phyloP scores from a whole-genome alignment of 2,888 invertebrate species.

The Bimastos eiseni region DNA sequence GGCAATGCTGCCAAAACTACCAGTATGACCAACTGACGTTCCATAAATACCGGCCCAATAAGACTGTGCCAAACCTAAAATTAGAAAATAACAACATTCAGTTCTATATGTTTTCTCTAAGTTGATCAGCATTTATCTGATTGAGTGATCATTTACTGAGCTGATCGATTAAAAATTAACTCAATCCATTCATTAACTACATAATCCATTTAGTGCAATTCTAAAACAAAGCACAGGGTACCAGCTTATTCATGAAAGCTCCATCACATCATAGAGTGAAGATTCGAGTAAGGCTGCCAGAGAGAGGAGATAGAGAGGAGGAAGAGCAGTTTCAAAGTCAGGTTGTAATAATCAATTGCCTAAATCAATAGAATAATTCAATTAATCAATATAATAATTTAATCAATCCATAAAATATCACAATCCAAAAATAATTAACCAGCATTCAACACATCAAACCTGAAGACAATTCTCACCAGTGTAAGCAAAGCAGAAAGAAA shows the following conservation, averaged over 20 bases:
- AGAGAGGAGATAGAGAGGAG: too few relatives aligned
- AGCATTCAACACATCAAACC: not conserved
- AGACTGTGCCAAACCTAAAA: slow-evolving; percentile 81
- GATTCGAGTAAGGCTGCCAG: too few relatives aligned
- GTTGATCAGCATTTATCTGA: not conserved
- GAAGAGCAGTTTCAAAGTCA: too few relatives aligned
- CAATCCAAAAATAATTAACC: not conserved
- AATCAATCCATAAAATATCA: too few relatives aligned
- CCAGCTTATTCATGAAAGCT: too few relatives aligned
- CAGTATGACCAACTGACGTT: slow-evolving; percentile 84
- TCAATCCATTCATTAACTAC: too few relatives aligned
- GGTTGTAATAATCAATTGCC: too few relatives aligned
- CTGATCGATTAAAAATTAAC: not conserved
- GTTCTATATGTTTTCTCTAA: not conserved
- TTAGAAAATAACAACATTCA: not conserved
- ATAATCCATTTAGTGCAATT: too few relatives aligned
- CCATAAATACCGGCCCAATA: slow-evolving; percentile 97
- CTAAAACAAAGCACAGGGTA: too few relatives aligned
- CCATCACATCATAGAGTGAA: too few relatives aligned
- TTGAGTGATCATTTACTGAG: not conserved
- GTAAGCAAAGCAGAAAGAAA: slow-evolving; percentile 85
- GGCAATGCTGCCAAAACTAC: slow-evolving; percentile 72
- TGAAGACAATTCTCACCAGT: slow-evolving; percentile 70
- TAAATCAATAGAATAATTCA: not conserved
- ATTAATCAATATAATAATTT: not conserved